phyloP scores from a whole-genome alignment of 2,797 vertebrate species.

The Enteromius paludinosus region DNA sequence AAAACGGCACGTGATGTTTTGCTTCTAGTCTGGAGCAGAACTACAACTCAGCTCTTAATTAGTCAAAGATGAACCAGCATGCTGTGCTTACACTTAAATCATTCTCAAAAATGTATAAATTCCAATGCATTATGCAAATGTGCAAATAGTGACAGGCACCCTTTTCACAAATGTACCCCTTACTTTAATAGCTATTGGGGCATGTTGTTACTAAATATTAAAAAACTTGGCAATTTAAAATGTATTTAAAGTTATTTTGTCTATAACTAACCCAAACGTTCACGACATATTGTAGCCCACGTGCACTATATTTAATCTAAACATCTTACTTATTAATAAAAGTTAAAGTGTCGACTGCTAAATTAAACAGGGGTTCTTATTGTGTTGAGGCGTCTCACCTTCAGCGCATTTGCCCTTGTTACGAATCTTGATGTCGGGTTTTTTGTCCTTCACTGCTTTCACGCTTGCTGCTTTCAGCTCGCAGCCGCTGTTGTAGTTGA shows the following conservation, averaged over 20 bases:
- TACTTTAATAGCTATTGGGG: not conserved
- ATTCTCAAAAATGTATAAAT: not conserved
- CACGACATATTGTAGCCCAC: not conserved
- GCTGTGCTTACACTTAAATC: not conserved
- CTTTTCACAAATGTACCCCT: not conserved
- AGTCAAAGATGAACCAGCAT: not conserved
- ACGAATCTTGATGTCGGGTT: slow-evolving; percentile 75
- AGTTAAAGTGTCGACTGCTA: not conserved
- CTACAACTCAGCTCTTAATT: not conserved
- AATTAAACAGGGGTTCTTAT: not conserved
- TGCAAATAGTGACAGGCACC: not conserved
- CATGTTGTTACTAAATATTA: not conserved
- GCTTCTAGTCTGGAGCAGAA: not conserved
- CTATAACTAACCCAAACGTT: not conserved
- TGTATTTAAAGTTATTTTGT: not conserved
- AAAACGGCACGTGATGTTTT: not conserved
- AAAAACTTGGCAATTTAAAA: not conserved
- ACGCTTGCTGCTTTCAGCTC: slow-evolving; percentile 83
- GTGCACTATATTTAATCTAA: not conserved
- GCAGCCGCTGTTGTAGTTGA: slow-evolving; percentile 83
- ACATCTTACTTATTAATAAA: too few species aligned
- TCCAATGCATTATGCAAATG: not conserved
- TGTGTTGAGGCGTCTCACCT: slow-evolving; percentile 73
- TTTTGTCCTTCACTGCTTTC: slow-evolving; percentile 72
- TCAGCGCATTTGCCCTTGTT: slow-evolving; percentile 89